These are phyloP conservation scores for Platalea minor DNA, from an alignment of 2,797 vertebrate genomes.

Conservation along the genomic window DNA sequence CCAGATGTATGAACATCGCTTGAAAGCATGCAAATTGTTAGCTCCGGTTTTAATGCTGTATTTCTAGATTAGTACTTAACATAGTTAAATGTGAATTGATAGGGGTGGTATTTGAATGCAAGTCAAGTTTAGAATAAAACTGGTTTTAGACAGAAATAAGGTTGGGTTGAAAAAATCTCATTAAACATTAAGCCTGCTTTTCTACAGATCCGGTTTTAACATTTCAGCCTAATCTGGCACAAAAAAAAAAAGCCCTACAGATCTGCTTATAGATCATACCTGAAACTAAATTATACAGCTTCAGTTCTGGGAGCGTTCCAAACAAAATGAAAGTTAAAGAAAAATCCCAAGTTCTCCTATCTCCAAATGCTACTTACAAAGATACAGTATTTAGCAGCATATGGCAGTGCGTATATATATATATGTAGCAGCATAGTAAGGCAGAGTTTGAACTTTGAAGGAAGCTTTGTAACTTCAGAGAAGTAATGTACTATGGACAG, in stretches of 20 bases:
- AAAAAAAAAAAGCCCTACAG: neutral
- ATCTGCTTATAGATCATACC: neutral
- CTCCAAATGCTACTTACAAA: neutral
- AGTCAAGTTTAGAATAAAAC: slow-evolving; percentile 18
- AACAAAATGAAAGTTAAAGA: neutral
- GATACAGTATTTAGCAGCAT: neutral
- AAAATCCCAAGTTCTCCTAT: neutral
- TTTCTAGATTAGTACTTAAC: slow-evolving; percentile 11
- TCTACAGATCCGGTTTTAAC: neutral
- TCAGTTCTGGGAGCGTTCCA: neutral
- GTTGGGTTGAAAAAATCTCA: neutral
- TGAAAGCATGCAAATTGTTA: slow-evolving; percentile 47
- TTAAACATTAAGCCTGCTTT: neutral
- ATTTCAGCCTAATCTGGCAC: neutral
- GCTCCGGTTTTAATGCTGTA: neutral
- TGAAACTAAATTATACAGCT: neutral
- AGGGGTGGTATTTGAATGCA: neutral
- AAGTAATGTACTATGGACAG: neutral
- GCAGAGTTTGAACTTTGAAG: slow-evolving; percentile 17
- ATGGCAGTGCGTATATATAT: neutral
- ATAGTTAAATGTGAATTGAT: neutral
- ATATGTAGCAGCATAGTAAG: neutral
- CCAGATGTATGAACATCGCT: neutral
- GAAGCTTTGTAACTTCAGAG: slow-evolving; percentile 17
- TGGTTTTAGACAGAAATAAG: neutral